These are phyloP conservation scores for Gephyroberyx darwinii DNA, from an alignment of 2,797 vertebrate species.

Conservation along the genomic window DNA sequence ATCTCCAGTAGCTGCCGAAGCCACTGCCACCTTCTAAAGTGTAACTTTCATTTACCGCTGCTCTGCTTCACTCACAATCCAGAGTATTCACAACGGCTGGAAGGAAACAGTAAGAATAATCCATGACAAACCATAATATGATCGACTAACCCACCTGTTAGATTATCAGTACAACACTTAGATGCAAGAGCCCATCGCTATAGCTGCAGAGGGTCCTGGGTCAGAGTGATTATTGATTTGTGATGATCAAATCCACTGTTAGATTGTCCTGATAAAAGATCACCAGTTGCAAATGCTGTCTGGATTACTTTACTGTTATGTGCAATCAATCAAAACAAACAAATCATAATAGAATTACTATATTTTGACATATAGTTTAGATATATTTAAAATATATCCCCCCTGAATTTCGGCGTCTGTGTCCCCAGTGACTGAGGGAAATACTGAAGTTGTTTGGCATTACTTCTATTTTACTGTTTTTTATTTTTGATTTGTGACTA, in stretches of 20 bases:
- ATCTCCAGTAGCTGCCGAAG: constrained; percentile 31
- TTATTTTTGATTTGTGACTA: constrained; percentile 27
- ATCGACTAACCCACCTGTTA: constrained; percentile 50
- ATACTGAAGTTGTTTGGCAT: neutral
- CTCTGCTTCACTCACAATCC: constrained; percentile 33
- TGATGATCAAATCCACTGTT: too few species aligned
- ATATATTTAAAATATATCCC: constrained; percentile 15
- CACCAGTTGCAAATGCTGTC: constrained; percentile 22
- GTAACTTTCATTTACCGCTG: constrained; percentile 58
- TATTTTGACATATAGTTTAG: neutral
- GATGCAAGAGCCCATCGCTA: too few species aligned
- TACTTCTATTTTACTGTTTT: neutral
- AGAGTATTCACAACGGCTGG: too few species aligned
- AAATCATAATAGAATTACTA: neutral
- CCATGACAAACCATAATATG: constrained; percentile 28
- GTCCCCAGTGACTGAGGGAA: constrained; percentile 16
- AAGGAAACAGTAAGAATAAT: constrained; percentile 10
- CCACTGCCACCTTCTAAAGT: constrained; percentile 31
- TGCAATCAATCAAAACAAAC: constrained; percentile 16
- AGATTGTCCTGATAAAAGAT: neutral
- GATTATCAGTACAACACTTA: constrained; percentile 45
- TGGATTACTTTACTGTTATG: neutral
- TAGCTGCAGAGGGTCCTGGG: too few species aligned
- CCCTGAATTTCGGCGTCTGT: constrained; percentile 17
- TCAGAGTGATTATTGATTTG: too few species aligned